Evolutionary conservation across 1,140 invertebrate genomes (phyloP), one percentile per base, ranked within the genome.

Genomic region (Cydia strobilella): DNA sequence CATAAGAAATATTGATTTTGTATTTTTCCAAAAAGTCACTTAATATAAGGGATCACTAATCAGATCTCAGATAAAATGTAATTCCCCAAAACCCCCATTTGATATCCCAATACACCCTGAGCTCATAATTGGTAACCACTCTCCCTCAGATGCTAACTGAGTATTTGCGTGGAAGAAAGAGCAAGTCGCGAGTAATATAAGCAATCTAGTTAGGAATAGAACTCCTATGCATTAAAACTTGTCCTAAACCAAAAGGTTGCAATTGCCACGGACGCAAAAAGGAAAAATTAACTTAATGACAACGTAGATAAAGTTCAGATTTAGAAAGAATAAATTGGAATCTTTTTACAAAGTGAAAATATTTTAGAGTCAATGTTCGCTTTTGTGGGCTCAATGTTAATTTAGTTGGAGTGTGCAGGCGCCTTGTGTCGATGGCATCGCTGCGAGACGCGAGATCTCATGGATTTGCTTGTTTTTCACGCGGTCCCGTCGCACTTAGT

Each of bases 141-240:
- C 20, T 59, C 54, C 54, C 54, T 23, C 54, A 23, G 20, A 23
- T 5, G 54, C 54, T 59, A 59, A 59, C 54, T 59, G 54, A 59
- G 23, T 59, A 59, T 23, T 59, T 12, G 54, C 54, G 7, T 23
- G 54, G 10, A 59, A 59, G 54, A 59, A 59, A 59, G 54, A 59
- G 54, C 18, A 10, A 59, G 54, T 59, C 9, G 20, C 54, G n/a
- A 59, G 54, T 23, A n/a, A n/a, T n/a, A n/a, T n/a, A 59, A 59
- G 54, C 54, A 59, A 59, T 59, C 54, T 59, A 59, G 23, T 59
- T 59, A 59, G 54, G 54, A 59, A 20, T 20, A 20, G 54, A 23
- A 23, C 18, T 59, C 54, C 54, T 59, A 23, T 59, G 54, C 54
- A 59, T 59, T 59, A 23, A 59, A 59, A 59, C 20, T 59, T 59